phyloP scores from a whole-genome alignment of 2,888 invertebrate genomes.

The Elmis aenea region DNA sequence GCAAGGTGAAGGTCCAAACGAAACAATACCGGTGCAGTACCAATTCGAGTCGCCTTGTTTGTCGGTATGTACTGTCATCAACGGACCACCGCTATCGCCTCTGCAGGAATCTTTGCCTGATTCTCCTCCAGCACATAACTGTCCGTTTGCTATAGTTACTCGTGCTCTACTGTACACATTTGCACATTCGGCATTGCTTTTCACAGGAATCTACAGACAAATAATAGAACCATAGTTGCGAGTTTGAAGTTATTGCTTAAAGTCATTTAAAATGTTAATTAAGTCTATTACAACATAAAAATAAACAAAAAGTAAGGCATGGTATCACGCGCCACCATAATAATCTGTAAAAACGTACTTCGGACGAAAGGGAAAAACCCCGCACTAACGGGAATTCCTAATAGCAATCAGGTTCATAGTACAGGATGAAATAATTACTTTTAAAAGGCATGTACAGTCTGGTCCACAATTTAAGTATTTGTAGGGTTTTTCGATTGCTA shows the following conservation, averaged over 20 bases:
- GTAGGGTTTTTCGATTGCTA: too few species aligned
- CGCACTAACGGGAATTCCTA: too few species aligned
- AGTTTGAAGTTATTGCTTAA: too few species aligned
- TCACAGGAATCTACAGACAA: slow-evolving; percentile 50
- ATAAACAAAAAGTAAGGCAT: background rate
- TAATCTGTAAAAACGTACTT: too few species aligned
- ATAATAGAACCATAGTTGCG: too few species aligned
- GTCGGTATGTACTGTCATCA: slow-evolving; percentile 45
- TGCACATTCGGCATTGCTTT: slow-evolving; percentile 48
- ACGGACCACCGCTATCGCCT: slow-evolving; percentile 62
- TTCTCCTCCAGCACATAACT: slow-evolving; percentile 59
- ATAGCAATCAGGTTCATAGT: too few species aligned
- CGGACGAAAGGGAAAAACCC: too few species aligned
- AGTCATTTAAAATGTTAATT: too few species aligned
- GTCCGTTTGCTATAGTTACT: slow-evolving; percentile 47
- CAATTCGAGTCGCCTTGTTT: slow-evolving; percentile 42
- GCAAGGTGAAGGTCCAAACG: slow-evolving; percentile 54
- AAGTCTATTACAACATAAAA: background rate
- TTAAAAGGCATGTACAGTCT: too few species aligned
- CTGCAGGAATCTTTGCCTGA: slow-evolving; percentile 55
- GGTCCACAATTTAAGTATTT: too few species aligned
- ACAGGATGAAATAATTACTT: too few species aligned
- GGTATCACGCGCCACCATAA: too few species aligned
- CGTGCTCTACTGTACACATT: slow-evolving; percentile 49
- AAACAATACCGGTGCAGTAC: slow-evolving; percentile 56